Evolutionary conservation across 2,797 vertebrate species (phyloP).

Genomic region (Macropus fuliginosus): DNA sequence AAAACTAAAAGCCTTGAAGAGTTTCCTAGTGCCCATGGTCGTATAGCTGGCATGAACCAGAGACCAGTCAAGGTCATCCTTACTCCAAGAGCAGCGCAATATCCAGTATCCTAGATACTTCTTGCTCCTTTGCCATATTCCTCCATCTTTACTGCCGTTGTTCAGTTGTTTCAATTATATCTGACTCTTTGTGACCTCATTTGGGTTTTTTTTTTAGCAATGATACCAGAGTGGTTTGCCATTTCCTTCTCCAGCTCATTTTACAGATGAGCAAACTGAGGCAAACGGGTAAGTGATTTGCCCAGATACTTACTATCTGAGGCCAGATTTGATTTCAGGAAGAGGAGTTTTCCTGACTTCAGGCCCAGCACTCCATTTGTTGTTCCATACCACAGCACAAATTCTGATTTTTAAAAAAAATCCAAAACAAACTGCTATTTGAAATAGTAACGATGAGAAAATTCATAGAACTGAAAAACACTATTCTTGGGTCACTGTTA

Average conservation of each 20-base stretch:
- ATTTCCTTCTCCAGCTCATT: background rate
- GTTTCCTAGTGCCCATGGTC: background rate
- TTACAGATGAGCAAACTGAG: background rate
- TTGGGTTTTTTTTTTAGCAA: background rate
- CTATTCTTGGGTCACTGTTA: constrained; percentile 7
- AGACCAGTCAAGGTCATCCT: background rate
- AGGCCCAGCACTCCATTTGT: background rate
- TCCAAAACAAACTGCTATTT: constrained; percentile 13
- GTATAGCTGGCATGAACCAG: background rate
- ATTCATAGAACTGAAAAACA: background rate
- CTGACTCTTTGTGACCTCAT: background rate
- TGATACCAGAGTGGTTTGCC: background rate
- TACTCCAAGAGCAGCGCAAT: background rate
- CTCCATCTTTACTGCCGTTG: background rate
- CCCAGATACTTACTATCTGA: background rate
- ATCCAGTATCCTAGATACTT: background rate
- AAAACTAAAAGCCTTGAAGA: background rate
- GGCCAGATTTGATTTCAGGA: background rate
- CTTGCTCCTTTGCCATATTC: background rate
- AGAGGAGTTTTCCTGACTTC: background rate
- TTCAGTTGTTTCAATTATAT: background rate
- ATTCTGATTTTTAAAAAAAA: background rate
- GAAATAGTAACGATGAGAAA: constrained; percentile 36
- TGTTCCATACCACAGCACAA: background rate
- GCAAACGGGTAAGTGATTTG: background rate